A percentile compares a stretch with the other conserved stretches of the same genome.
These are phyloP conservation scores for Syngnathoides biaculeatus DNA, from an alignment of 2,113 vertebrate genomes.

Conservation along the genomic window DNA sequence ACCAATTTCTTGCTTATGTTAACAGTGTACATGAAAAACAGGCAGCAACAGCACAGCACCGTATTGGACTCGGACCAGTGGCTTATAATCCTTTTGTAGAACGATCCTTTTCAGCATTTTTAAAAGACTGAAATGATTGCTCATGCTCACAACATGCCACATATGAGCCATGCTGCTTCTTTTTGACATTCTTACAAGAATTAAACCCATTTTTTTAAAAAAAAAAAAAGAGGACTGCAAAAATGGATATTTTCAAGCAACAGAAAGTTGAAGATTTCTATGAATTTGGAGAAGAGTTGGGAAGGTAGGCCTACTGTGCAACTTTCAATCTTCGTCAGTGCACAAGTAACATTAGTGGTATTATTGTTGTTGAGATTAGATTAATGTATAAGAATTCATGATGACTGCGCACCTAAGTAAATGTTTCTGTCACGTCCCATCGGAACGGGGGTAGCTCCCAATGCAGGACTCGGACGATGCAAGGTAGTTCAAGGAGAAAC, in stretches of 20 bases:
- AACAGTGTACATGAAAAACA: not conserved
- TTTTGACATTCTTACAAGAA: not conserved
- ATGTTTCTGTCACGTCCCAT: too few relatives aligned
- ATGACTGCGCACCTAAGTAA: not conserved
- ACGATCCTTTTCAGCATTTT: not conserved
- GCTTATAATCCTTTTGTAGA: not conserved
- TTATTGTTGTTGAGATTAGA: not conserved
- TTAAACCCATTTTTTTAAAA: conserved; percentile 16
- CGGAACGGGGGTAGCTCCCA: too few relatives aligned
- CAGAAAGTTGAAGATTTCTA: conserved; percentile 90
- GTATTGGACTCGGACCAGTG: not conserved
- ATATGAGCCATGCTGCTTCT: not conserved
- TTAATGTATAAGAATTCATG: not conserved
- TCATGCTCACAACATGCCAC: not conserved
- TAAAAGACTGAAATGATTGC: not conserved
- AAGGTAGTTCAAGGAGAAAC: too few relatives aligned
- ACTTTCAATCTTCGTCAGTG: not conserved
- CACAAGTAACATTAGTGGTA: not conserved
- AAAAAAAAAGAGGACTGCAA: conserved; percentile 67
- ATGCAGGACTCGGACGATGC: too few relatives aligned
- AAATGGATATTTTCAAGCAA: conserved; percentile 88
- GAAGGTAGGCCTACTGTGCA: conserved; percentile 76
- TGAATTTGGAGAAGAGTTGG: conserved; percentile 87
- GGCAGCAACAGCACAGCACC: not conserved
- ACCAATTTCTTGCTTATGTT: not conserved